Conservation (phyloP, 2,797 vertebrate genomes). For the Sciurus vulgaris region DNA sequence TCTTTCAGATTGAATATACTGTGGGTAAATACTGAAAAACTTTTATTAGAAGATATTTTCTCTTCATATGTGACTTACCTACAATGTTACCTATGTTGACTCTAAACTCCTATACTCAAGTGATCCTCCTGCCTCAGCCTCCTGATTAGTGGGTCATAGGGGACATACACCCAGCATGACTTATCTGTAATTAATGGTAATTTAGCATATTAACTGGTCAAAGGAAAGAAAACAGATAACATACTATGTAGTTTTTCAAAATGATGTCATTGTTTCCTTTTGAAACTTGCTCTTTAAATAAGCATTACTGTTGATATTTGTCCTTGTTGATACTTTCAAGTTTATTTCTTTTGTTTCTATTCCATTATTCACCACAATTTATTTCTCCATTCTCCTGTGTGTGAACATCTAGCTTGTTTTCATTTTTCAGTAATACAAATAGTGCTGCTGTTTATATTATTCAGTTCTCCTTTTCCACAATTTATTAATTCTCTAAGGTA, state of each 20-base stretch:
- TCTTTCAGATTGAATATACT: conserved; percentile 39
- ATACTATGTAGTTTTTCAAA: conserved; percentile 18
- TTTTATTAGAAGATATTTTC: neutral
- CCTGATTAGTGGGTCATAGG: neutral
- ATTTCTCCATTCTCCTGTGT: neutral
- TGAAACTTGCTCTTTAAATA: too few relatives aligned
- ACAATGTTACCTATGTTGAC: neutral
- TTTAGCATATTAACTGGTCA: neutral
- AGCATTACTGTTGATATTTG: neutral
- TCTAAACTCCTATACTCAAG: neutral
- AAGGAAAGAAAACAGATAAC: neutral
- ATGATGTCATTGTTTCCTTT: neutral
- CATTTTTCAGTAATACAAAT: neutral
- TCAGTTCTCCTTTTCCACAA: neutral
- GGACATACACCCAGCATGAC: neutral
- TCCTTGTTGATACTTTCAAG: neutral
- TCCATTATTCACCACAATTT: neutral
- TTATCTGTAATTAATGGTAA: neutral
- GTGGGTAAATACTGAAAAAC: conserved; percentile 24
- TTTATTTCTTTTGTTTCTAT: neutral
- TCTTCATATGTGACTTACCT: neutral
- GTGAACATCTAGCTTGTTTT: neutral
- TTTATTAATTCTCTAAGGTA: conserved; percentile 25
- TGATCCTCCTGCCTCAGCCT: neutral
- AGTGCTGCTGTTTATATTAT: neutral